Conservation (phyloP, 1,140 invertebrate genomes). For the Anoplophora glabripennis region DNA sequence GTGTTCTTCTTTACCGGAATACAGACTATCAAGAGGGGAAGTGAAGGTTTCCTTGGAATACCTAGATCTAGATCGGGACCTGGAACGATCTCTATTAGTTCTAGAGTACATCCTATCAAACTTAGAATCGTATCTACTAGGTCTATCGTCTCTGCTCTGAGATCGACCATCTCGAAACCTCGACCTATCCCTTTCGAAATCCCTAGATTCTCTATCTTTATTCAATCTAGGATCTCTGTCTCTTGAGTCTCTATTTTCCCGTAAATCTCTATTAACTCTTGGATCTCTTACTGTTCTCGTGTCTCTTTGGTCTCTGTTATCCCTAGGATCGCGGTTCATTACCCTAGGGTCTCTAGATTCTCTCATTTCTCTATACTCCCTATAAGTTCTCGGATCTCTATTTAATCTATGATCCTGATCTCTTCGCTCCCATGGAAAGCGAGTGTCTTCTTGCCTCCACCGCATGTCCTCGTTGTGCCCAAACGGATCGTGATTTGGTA, state of each 20-base stretch:
- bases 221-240: constrained; percentile 5
- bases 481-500: neutral
- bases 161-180: neutral
- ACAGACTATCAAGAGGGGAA: constrained; percentile 59
- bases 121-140: constrained; percentile 13
- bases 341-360: constrained; percentile 19
- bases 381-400: constrained; percentile 25
- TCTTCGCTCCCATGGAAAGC: constrained; percentile 7
- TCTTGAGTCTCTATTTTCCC: constrained; percentile 1
- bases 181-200: constrained; percentile 5
- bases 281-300: constrained; percentile 4
- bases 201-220: neutral
- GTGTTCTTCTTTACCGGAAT: constrained; percentile 48
- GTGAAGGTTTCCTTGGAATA: constrained; percentile 19
- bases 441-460: constrained; percentile 7
- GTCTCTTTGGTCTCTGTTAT: constrained; percentile 9
- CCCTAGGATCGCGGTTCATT: constrained; percentile 20
- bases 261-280: constrained; percentile 13
- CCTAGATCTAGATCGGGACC: constrained; percentile 17
- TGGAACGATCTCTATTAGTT: constrained; percentile 16
- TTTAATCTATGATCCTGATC: constrained; percentile 9
- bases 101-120: constrained; percentile 34
- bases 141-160: constrained; percentile 10
- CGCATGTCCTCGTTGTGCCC: constrained; percentile 3
- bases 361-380: constrained; percentile 27